Evolutionary conservation across 2,797 vertebrate species (phyloP).

Genomic region (Gobio occitaniae): DNA sequence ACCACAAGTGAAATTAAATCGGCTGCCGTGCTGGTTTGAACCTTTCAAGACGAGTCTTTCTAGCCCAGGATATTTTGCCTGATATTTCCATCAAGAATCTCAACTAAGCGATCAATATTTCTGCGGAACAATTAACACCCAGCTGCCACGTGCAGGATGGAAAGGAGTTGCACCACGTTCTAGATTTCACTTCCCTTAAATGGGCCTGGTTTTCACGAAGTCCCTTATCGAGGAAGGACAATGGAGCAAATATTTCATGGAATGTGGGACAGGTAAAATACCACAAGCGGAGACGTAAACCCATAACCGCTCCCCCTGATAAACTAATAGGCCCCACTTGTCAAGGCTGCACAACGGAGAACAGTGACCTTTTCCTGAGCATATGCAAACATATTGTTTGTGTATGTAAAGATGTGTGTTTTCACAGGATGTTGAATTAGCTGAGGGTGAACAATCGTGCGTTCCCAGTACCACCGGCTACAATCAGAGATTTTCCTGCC

Average conservation of each 20-base stretch:
- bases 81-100: slow-evolving; percentile 50
- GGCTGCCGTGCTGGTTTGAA: slow-evolving; percentile 56
- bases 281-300: slow-evolving; percentile 23
- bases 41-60: slow-evolving; percentile 51
- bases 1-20: slow-evolving; percentile 68
- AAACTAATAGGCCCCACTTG: slow-evolving; percentile 30
- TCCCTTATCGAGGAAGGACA: slow-evolving; percentile 2
- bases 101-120: slow-evolving; percentile 47
- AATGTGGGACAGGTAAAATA: slow-evolving; percentile 14
- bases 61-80: slow-evolving; percentile 49
- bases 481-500: neutral
- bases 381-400: slow-evolving; percentile 40
- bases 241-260: slow-evolving; percentile 24
- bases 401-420: slow-evolving; percentile 37
- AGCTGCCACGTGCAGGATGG: slow-evolving; percentile 25
- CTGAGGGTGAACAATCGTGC: slow-evolving; percentile 10
- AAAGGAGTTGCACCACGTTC: neutral
- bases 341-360: slow-evolving; percentile 28
- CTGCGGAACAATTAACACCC: slow-evolving; percentile 23
- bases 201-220: neutral
- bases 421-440: slow-evolving; percentile 37
- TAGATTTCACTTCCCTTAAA: neutral
- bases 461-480: slow-evolving; percentile 7
- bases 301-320: slow-evolving; percentile 24
- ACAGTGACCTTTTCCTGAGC: slow-evolving; percentile 47